Evolutionary conservation across 2,113 vertebrate genomes (phyloP), one percentile per base, ranked within the genome.

Genomic region (Steatornis caripensis): DNA sequence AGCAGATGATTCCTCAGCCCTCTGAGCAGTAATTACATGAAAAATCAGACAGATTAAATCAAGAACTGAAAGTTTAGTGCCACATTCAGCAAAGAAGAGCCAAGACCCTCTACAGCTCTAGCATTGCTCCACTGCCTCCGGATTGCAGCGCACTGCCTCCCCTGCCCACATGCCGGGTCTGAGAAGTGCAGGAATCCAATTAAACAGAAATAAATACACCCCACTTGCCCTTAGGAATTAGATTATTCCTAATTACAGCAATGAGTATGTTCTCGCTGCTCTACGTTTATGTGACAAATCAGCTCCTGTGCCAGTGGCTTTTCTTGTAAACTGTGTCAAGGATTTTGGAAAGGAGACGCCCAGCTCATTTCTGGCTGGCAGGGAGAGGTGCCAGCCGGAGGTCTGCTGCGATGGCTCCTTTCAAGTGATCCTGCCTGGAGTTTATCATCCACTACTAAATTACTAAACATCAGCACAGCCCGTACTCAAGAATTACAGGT

Each of bases 221-320:
- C 19, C n/a, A 61, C 61, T 92, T 80, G 58, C 83, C 45, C 46
- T 37, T 15, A 77, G 80, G 75, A 93, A 92, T 90, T 77, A 69
- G 62, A 90, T 93, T 90, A 90, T 86, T 88, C 60, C 62, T 80
- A 80, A 90, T 92, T 76, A 88, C 85, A 91, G 74, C 79, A 90
- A 90, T 89, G 26, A 69, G 68, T 39, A 26, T 41, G 65, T 58
- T 87, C 75, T 86, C 0, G 0, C 66, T 61, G 58, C 20, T 92
- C 41, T 45, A 10, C 0, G 0, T 65, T 92, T 80, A 61, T 26
- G 41, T 27, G 36, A 69, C 41, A 64, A 72, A 86, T 72, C 22
- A 13, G 62, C 46, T 80, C 29, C 68, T 0, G 0, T 30, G 41
- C 30, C 83, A 76, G 22, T 29, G 17, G 43, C 61, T 88, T 93